Conservation (phyloP, 1,140 invertebrate genomes). For the Delia radicum region DNA sequence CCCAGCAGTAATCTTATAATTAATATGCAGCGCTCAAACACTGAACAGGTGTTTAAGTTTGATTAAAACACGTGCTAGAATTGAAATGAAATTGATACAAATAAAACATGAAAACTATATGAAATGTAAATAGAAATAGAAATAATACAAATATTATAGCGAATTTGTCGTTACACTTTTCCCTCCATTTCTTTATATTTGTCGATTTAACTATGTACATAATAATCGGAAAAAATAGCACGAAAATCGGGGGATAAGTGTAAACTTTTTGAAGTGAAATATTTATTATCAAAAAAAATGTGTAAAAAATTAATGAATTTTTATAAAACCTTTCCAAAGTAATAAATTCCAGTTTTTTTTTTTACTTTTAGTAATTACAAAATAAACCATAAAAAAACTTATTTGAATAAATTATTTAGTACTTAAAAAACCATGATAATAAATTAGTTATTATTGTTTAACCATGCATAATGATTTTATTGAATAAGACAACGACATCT, state of each 20-base stretch:
- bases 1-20: neutral
- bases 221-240: too few species aligned
- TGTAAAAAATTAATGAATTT: too few species aligned
- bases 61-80: conserved; percentile 4
- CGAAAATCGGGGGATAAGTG: too few species aligned
- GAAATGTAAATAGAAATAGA: neutral
- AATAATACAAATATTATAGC: too few species aligned
- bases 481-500: conserved; percentile 1
- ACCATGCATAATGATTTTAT: neutral
- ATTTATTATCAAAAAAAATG: too few species aligned
- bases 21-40: neutral
- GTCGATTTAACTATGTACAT: too few species aligned
- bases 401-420: neutral
- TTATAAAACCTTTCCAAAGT: too few species aligned
- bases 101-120: neutral
- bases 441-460: neutral
- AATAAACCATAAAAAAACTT: neutral
- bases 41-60: neutral
- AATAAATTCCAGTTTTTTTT: too few species aligned
- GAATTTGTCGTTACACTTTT: too few species aligned
- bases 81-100: neutral
- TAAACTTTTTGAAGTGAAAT: too few species aligned
- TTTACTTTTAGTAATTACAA: too few species aligned
- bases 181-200: too few species aligned
- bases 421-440: neutral